Conservation (phyloP, 2,797 vertebrate species). For the Triplophysa bombifrons region DNA sequence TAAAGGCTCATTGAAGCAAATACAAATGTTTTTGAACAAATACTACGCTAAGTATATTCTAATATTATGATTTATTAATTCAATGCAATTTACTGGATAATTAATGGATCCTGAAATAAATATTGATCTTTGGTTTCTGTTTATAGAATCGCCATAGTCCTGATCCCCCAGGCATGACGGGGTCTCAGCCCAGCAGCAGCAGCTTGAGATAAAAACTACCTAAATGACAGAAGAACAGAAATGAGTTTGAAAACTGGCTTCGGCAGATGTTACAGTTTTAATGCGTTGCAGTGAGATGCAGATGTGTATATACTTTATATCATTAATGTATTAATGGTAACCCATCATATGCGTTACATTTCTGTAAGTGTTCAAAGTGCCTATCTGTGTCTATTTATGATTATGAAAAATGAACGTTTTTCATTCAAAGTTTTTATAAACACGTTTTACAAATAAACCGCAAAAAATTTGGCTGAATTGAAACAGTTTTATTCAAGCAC, state of each 20-base stretch:
- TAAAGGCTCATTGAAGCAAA: constrained; percentile 53
- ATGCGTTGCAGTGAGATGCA: constrained; percentile 1
- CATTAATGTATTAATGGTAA: constrained; percentile 22
- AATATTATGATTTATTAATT: no score
- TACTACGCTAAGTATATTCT: no score
- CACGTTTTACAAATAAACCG: constrained; percentile 32
- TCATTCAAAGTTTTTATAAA: background rate
- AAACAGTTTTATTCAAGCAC: background rate
- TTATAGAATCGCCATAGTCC: constrained; percentile 92
- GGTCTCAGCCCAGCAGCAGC: constrained; percentile 93
- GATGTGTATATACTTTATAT: constrained; percentile 4
- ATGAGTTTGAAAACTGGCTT: constrained; percentile 8
- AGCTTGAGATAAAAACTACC: constrained; percentile 84
- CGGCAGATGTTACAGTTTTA: background rate
- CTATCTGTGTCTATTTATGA: constrained; percentile 41
- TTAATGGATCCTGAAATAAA: background rate
- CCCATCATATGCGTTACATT: constrained; percentile 11
- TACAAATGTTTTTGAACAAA: no score
- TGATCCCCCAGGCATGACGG: constrained; percentile 87
- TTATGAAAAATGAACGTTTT: background rate
- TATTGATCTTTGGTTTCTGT: constrained; percentile 4
- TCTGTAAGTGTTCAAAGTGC: constrained; percentile 14
- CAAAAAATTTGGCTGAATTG: constrained; percentile 20
- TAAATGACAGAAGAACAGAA: background rate
- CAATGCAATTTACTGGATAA: no score